Evolutionary conservation across 2,888 invertebrate species (phyloP).

Genomic region (Melieria crassipennis): DNA sequence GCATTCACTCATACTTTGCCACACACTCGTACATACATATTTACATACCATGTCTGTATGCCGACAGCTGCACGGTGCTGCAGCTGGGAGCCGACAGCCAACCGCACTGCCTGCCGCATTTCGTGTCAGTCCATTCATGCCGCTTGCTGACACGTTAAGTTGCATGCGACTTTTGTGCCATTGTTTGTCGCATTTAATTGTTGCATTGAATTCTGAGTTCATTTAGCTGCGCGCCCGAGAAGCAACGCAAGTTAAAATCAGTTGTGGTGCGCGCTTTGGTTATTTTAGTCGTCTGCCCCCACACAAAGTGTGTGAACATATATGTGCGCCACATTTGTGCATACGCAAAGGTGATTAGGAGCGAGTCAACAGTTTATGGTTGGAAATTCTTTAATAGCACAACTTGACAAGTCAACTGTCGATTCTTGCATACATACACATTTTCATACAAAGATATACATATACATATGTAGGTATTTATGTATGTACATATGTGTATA

Average conservation of each 20-base stretch:
- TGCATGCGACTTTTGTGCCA: constrained; percentile 22
- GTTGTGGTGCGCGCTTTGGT: too few relatives aligned
- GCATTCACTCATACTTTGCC: too few relatives aligned
- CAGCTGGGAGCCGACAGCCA: too few relatives aligned
- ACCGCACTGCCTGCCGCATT: too few relatives aligned
- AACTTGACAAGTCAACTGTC: not conserved
- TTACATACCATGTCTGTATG: too few relatives aligned
- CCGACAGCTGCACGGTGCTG: too few relatives aligned
- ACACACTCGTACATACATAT: too few relatives aligned
- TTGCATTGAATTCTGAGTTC: too few relatives aligned
- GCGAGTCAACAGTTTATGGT: constrained; percentile 6
- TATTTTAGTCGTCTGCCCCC: too few relatives aligned
- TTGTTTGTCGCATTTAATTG: constrained; percentile 9
- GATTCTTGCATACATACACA: not conserved
- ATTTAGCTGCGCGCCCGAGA: too few relatives aligned
- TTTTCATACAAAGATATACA: not conserved
- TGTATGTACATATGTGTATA: not conserved
- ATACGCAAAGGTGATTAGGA: not conserved
- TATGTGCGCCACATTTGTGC: not conserved
- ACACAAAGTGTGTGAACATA: not conserved
- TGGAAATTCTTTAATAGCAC: not conserved
- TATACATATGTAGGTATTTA: not conserved
- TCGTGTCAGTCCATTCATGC: too few relatives aligned
- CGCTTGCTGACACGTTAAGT: constrained; percentile 12
- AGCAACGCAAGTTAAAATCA: too few relatives aligned